phyloP scores from a whole-genome alignment of 64 coral and sea anemone species.

The Exaiptasia diaphana region DNA sequence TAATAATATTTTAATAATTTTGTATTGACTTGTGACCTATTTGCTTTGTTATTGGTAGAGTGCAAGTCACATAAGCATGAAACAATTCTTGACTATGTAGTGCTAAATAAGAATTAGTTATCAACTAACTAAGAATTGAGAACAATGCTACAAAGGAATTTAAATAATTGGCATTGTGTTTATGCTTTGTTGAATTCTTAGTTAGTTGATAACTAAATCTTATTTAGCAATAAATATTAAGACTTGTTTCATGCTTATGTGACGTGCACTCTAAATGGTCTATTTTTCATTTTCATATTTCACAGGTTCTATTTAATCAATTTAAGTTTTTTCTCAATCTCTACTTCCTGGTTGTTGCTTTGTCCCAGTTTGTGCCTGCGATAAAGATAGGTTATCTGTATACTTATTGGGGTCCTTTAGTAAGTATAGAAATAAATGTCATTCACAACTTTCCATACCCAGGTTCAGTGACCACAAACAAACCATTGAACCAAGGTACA shows the following conservation, averaged over 20 bases:
- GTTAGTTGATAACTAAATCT: background rate
- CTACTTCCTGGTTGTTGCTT: constrained; percentile 81
- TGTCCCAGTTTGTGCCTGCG: constrained; percentile 83
- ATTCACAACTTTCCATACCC: no score
- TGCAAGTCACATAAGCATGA: background rate
- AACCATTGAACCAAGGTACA: no score
- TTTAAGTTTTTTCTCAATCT: constrained; percentile 97
- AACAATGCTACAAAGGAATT: no score
- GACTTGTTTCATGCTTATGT: background rate
- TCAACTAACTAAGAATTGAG: no score
- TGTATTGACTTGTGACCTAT: background rate
- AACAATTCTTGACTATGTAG: background rate
- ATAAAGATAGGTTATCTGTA: constrained; percentile 91
- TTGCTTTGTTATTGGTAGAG: background rate
- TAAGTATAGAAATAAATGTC: no score
- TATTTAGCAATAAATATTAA: background rate
- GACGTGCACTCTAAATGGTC: background rate
- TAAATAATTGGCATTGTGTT: no score
- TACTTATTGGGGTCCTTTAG: constrained; percentile 95
- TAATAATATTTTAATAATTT: background rate
- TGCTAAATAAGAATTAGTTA: no score
- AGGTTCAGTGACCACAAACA: no score
- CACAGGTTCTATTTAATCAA: constrained; percentile 86
- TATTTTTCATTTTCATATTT: background rate
- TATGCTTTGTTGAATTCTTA: background rate